These are phyloP conservation scores for Balanococcus diminutus DNA, from an alignment of 2,888 invertebrate genomes.

Conservation along the genomic window DNA sequence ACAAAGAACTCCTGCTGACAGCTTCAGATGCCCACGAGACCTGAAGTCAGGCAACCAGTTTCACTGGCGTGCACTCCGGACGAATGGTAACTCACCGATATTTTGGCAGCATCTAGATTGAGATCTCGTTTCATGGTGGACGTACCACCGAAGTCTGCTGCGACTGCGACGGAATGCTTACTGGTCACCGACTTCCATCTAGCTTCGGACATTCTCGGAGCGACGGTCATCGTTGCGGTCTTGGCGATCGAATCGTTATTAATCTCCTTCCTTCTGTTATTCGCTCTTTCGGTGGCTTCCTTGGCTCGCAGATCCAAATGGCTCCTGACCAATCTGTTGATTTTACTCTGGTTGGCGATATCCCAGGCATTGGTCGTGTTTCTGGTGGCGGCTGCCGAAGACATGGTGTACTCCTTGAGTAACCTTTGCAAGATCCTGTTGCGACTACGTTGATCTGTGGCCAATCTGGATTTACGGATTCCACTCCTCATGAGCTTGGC, in stretches of 20 bases:
- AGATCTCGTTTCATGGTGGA: neutral
- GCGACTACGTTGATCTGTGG: conserved; percentile 9
- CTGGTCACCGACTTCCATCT: neutral
- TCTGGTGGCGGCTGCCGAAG: neutral
- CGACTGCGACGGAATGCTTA: neutral
- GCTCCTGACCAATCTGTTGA: conserved; percentile 5
- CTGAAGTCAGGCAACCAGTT: neutral
- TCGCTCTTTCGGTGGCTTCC: neutral
- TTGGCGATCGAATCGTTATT: neutral
- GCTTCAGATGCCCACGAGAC: neutral
- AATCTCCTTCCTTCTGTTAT: neutral
- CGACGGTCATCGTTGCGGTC: neutral
- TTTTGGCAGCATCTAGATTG: neutral
- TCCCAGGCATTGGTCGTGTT: neutral
- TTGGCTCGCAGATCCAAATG: conserved; percentile 19
- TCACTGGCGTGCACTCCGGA: neutral
- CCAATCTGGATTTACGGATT: neutral
- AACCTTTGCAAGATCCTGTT: conserved; percentile 21
- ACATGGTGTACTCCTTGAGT: conserved; percentile 14
- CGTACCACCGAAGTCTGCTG: neutral
- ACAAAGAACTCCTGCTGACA: neutral
- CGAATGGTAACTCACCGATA: conserved; percentile 13
- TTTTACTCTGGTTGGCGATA: neutral
- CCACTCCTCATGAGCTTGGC: neutral
- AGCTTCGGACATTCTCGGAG: neutral